Evolutionary conservation across 1,140 invertebrate species (phyloP).

Genomic region (Asbolus verrucosus): DNA sequence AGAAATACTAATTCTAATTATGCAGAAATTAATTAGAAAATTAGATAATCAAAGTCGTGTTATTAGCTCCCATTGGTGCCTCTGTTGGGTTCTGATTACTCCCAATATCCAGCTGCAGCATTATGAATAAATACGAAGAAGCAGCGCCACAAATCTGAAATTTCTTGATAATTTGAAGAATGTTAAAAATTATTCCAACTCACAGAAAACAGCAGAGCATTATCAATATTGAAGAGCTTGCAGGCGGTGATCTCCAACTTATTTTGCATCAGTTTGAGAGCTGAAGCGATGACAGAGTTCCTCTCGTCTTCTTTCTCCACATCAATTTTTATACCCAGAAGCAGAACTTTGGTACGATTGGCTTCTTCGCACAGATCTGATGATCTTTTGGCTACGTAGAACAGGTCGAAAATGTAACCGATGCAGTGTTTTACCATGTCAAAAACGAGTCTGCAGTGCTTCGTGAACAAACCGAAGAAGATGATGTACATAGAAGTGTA

Average conservation of each 20-base stretch:
- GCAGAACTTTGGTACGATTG: slow-evolving; percentile 18
- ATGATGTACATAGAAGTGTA: slow-evolving; percentile 42
- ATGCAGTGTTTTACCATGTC: slow-evolving; percentile 7
- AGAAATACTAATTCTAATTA: too few relatives aligned
- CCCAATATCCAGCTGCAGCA: slow-evolving; percentile 47
- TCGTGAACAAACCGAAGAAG: slow-evolving; percentile 25
- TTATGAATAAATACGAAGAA: slow-evolving; percentile 47
- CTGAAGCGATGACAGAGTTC: slow-evolving; percentile 34
- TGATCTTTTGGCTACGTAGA: slow-evolving; percentile 4
- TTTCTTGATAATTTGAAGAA: neutral
- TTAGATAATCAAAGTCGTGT: neutral
- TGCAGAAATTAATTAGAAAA: too few relatives aligned
- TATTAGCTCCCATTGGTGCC: too few relatives aligned
- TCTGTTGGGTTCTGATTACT: neutral
- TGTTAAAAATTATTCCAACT: neutral
- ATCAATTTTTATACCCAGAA: slow-evolving; percentile 35
- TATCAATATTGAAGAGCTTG: slow-evolving; percentile 45
- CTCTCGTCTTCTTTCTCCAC: slow-evolving; percentile 34
- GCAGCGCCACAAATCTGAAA: slow-evolving; percentile 44
- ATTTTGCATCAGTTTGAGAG: slow-evolving; percentile 42
- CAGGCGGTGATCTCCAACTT: slow-evolving; percentile 40
- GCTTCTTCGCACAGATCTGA: slow-evolving; percentile 33
- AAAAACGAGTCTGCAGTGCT: neutral
- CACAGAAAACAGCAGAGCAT: slow-evolving; percentile 46
- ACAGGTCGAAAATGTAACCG: slow-evolving; percentile 5